Evolutionary conservation across 2,113 vertebrate genomes (phyloP).

Genomic region (Callaeas wilsoni): DNA sequence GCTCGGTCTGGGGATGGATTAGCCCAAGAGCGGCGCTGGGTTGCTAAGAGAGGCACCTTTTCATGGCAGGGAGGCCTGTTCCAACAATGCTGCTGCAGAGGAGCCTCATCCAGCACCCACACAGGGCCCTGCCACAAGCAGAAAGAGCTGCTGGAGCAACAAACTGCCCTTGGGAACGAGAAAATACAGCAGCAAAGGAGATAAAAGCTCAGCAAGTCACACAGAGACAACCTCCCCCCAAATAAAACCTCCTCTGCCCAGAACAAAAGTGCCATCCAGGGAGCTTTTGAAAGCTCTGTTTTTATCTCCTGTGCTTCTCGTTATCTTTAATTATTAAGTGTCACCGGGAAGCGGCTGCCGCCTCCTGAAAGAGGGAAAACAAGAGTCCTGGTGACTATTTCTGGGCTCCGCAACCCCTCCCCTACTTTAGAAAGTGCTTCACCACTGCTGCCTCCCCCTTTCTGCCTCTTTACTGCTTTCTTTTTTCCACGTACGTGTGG

Average conservation of each 20-base stretch:
- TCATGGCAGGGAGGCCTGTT: not conserved
- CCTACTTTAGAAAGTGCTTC: not conserved
- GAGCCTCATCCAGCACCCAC: not conserved
- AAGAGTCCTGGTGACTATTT: not conserved
- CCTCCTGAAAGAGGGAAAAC: not conserved
- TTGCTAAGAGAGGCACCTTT: not conserved
- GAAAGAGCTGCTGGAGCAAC: not conserved
- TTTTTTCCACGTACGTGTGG: slow-evolving; percentile 52
- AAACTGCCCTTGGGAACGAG: not conserved
- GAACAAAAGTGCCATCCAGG: not conserved
- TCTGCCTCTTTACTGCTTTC: not conserved
- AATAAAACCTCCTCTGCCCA: not conserved
- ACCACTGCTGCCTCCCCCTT: not conserved
- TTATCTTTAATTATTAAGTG: slow-evolving; percentile 23
- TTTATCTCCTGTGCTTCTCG: not conserved
- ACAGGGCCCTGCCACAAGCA: not conserved
- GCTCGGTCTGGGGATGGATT: not conserved
- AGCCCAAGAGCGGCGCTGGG: not conserved
- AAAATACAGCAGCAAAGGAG: not conserved
- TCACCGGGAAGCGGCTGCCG: not conserved
- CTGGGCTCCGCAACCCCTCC: not conserved
- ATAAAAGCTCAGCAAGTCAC: not conserved
- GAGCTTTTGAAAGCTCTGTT: not conserved
- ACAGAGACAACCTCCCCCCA: not conserved
- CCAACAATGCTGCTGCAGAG: not conserved